Conservation (phyloP, 2,797 vertebrate genomes). For the Botia kubotai region DNA sequence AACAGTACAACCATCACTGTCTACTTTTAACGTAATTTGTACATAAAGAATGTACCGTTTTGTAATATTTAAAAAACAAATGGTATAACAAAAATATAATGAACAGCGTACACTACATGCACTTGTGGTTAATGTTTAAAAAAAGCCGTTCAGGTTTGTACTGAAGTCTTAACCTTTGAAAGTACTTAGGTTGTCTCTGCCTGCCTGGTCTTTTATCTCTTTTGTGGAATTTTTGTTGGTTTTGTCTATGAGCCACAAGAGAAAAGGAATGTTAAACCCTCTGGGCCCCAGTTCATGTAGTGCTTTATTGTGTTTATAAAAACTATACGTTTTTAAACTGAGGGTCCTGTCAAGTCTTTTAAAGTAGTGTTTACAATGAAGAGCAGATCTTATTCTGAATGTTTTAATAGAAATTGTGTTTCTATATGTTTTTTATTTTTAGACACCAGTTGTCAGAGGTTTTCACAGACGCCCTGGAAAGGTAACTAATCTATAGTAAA, state of each 20-base stretch:
- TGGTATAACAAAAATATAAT: not conserved
- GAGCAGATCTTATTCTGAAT: too few relatives aligned
- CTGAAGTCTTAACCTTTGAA: not conserved
- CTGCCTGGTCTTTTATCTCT: slow-evolving; percentile 24
- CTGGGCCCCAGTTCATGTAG: slow-evolving; percentile 15
- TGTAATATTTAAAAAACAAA: too few relatives aligned
- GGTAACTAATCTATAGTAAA: slow-evolving; percentile 72
- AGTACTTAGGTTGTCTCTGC: slow-evolving; percentile 26
- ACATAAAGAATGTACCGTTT: too few relatives aligned
- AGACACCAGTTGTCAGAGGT: slow-evolving; percentile 70
- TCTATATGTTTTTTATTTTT: slow-evolving; percentile 49
- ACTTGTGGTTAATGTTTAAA: not conserved
- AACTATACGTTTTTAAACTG: not conserved
- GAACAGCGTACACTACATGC: not conserved
- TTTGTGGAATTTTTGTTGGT: slow-evolving; percentile 1
- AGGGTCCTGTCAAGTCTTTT: slow-evolving; percentile 33
- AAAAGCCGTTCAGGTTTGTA: not conserved
- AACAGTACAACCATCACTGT: not conserved
- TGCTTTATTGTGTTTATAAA: not conserved
- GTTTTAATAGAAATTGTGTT: not conserved
- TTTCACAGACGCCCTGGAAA: slow-evolving; percentile 95
- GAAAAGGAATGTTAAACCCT: slow-evolving; percentile 44
- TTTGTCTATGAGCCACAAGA: slow-evolving; percentile 28
- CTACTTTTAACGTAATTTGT: not conserved
- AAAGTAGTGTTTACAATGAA: slow-evolving; percentile 1